Evolutionary conservation across 2,797 vertebrate species (phyloP).

Genomic region (Epinephelus malabaricus): DNA sequence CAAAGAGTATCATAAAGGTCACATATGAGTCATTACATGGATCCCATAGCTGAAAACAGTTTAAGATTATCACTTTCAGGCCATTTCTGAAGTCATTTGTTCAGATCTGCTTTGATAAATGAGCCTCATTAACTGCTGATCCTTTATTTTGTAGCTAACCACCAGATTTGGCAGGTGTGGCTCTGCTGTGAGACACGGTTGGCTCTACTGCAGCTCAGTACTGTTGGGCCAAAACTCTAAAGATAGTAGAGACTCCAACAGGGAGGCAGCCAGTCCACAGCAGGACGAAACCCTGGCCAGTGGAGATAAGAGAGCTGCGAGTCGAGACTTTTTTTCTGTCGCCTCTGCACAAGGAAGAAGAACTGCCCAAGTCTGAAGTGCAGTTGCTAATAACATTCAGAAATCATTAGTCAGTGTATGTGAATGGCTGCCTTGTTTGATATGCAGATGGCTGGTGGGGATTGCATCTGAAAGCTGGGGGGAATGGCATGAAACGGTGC

Average conservation of each 20-base stretch:
- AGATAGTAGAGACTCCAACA: constrained; percentile 60
- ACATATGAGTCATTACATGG: not conserved
- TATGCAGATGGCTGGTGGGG: constrained; percentile 64
- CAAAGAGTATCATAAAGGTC: not conserved
- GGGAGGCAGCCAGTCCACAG: constrained; percentile 58
- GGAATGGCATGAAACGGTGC: constrained; percentile 36
- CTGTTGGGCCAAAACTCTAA: constrained; percentile 53
- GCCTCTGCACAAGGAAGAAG: constrained; percentile 31
- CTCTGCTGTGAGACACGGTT: constrained; percentile 53
- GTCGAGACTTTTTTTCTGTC: constrained; percentile 22
- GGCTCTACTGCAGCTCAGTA: constrained; percentile 51
- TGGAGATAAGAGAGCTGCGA: constrained; percentile 66
- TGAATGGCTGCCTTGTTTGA: constrained; percentile 74
- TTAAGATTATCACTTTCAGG: constrained; percentile 34
- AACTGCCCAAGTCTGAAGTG: constrained; percentile 41
- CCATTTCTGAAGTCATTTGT: constrained; percentile 53
- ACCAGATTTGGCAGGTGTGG: constrained; percentile 70
- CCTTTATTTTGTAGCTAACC: constrained; percentile 66
- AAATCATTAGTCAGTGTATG: constrained; percentile 66
- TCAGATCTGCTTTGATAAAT: constrained; percentile 70
- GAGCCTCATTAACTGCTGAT: constrained; percentile 73
- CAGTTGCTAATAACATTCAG: constrained; percentile 60
- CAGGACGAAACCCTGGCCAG: constrained; percentile 63
- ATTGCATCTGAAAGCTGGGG: constrained; percentile 54
- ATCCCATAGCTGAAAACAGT: constrained; percentile 10